A percentile compares a stretch with the other conserved stretches of the same genome.
Evolutionary conservation across 2,888 invertebrate genomes (phyloP).

Genomic region (Rhagium mordax): DNA sequence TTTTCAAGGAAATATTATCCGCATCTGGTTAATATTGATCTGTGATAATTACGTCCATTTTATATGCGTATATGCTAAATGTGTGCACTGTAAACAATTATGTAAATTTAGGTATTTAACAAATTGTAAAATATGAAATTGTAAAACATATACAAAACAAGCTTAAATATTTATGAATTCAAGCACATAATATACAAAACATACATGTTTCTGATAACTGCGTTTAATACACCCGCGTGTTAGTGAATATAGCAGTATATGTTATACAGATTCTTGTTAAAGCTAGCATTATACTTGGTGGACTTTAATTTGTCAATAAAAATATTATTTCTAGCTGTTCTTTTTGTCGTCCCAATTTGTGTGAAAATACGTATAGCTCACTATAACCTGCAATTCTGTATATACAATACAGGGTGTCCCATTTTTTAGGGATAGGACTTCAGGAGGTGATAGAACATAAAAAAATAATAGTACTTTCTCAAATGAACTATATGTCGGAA

Average conservation of each 20-base stretch:
- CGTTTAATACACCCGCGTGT: neutral
- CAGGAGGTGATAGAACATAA: too few relatives aligned
- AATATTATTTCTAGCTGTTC: neutral
- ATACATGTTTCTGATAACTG: neutral
- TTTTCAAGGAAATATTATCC: neutral
- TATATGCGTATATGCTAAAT: neutral
- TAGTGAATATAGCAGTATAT: neutral
- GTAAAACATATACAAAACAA: neutral
- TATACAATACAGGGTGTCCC: too few relatives aligned
- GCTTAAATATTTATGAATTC: neutral
- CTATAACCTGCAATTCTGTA: too few relatives aligned
- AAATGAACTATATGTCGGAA: too few relatives aligned
- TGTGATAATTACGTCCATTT: neutral
- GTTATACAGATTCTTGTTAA: neutral
- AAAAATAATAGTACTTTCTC: too few relatives aligned
- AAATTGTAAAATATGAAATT: neutral
- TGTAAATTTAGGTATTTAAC: neutral
- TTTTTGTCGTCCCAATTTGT: neutral
- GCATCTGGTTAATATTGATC: neutral
- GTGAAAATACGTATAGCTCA: neutral
- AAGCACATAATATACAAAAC: neutral
- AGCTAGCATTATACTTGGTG: neutral
- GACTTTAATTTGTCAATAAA: neutral
- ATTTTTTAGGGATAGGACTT: too few relatives aligned
- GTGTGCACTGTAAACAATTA: neutral